Conservation (phyloP, 2,888 invertebrate genomes). For the Cephus pygmeus region DNA sequence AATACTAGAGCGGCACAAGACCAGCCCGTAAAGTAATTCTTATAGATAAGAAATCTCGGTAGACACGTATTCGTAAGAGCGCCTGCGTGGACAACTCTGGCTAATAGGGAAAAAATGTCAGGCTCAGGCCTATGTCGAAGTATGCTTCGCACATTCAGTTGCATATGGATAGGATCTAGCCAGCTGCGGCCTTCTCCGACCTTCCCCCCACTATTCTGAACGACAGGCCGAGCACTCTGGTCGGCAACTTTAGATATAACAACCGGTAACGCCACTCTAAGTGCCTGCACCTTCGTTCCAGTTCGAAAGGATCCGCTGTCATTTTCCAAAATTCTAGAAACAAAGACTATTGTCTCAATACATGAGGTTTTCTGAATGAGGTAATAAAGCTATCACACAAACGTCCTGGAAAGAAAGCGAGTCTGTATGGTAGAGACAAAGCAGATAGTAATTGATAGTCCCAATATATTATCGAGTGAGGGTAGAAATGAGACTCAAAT, state of each 20-base stretch:
- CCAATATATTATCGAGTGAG: too few species aligned
- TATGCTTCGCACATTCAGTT: slow-evolving; percentile 37
- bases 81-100: slow-evolving; percentile 43
- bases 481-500: too few species aligned
- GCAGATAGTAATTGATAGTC: too few species aligned
- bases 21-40: not conserved
- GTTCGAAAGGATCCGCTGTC: not conserved
- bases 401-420: not conserved
- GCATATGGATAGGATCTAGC: slow-evolving; percentile 46
- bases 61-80: not conserved
- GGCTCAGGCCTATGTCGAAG: slow-evolving; percentile 21
- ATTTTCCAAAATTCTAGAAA: not conserved
- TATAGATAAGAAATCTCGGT: not conserved
- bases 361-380: not conserved
- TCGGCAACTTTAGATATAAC: slow-evolving; percentile 19
- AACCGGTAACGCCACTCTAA: slow-evolving; percentile 34
- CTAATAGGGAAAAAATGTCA: slow-evolving; percentile 17
- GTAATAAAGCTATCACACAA: not conserved
- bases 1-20: not conserved
- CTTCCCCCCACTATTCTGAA: slow-evolving; percentile 51
- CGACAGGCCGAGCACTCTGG: slow-evolving; percentile 30
- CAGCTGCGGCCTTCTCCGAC: slow-evolving; percentile 64
- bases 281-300: slow-evolving; percentile 26
- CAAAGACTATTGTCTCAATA: not conserved
- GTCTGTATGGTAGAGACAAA: not conserved